phyloP scores from a whole-genome alignment of 2,888 invertebrate species.

The Ellobium chinense region DNA sequence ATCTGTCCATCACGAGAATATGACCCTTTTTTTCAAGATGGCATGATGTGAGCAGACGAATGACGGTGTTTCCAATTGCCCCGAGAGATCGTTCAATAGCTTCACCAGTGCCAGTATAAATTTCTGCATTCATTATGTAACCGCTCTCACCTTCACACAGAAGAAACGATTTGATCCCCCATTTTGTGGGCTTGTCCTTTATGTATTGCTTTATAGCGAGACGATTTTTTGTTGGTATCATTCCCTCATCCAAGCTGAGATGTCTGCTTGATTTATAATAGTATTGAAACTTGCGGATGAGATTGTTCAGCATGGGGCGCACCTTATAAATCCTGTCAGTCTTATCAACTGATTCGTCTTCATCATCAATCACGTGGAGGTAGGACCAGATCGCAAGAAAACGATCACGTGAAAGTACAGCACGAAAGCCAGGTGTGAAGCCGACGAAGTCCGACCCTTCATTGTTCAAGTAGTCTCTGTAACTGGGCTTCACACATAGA shows the following conservation, averaged over 20 bases:
- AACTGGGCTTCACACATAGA: slow-evolving; percentile 36
- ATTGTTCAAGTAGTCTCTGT: slow-evolving; percentile 44
- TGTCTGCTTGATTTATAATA: slow-evolving; percentile 36
- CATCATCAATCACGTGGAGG: slow-evolving; percentile 49
- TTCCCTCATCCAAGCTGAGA: slow-evolving; percentile 48
- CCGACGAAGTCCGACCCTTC: slow-evolving; percentile 35
- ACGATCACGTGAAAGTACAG: slow-evolving; percentile 44
- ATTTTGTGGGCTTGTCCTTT: slow-evolving; percentile 26
- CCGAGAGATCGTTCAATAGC: slow-evolving; percentile 20
- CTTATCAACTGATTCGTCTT: slow-evolving; percentile 40
- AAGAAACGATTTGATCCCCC: slow-evolving; percentile 41
- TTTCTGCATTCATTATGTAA: slow-evolving; percentile 26
- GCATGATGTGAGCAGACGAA: slow-evolving; percentile 12
- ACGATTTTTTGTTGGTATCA: slow-evolving; percentile 50
- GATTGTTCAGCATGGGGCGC: slow-evolving; percentile 17
- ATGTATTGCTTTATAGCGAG: slow-evolving; percentile 39
- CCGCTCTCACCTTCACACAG: slow-evolving; percentile 44
- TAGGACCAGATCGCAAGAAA: slow-evolving; percentile 50
- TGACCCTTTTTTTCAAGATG: slow-evolving; percentile 22
- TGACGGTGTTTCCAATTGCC: slow-evolving; percentile 40
- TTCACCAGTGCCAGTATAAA: slow-evolving; percentile 21
- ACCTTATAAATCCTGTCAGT: slow-evolving; percentile 50
- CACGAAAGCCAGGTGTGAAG: slow-evolving; percentile 44
- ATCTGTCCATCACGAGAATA: slow-evolving; percentile 44
- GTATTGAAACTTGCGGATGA: slow-evolving; percentile 35